Base-by-base conservation (phyloP, 2,888 invertebrate species). In the Perizoma affinitatum region DNA sequence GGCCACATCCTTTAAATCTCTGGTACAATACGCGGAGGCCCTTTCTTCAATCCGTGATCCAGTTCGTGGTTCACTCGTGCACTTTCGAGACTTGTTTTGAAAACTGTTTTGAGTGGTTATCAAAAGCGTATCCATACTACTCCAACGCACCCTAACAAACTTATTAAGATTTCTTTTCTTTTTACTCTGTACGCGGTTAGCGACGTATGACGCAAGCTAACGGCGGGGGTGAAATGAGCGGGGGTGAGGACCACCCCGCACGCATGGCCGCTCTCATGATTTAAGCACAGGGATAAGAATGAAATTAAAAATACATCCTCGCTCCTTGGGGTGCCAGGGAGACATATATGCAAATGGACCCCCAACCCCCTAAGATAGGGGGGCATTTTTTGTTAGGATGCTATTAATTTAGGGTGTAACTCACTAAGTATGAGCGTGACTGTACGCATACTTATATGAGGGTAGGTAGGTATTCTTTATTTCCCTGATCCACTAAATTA, bases 121-220 rank as follows among this genome's bases (percentile, higher is more conserved):
- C 54, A 48, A 44, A 47, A 75, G 63, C 79, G n/a, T 71, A 75
- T 90, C 90, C 88, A 82, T 69, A 67, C 58, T 66, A 75, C 52
- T 22, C 81, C 75, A 79, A 69, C 87, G 80, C 84, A 79, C 89
- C 90, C 90, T 92, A 90, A 92, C 91, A 90, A 92, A 91, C 91
- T 92, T 92, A 92, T 91, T 92, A 92, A 91, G 91, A 91, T 90
- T 91, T 91, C 91, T 89, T 91, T 92, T 92, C 91, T 92, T 91
- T 91, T 88, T 90, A 87, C 89, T 85, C 85, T 83, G 88, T 88
- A 89, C 91, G 91, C 87, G 91, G 91, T 91, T 90, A 92, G 89
- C 91, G 91, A 92, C 90, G 91, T 92, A 92, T 92, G 91, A 91
- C 91, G 91, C 89, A 87, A 88, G 89, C 89, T 83, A 85, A 83